A percentile compares a stretch with the other conserved stretches of the same genome.
Evolutionary conservation across 1,140 invertebrate genomes (phyloP).

Genomic region (Drepana arcuata): DNA sequence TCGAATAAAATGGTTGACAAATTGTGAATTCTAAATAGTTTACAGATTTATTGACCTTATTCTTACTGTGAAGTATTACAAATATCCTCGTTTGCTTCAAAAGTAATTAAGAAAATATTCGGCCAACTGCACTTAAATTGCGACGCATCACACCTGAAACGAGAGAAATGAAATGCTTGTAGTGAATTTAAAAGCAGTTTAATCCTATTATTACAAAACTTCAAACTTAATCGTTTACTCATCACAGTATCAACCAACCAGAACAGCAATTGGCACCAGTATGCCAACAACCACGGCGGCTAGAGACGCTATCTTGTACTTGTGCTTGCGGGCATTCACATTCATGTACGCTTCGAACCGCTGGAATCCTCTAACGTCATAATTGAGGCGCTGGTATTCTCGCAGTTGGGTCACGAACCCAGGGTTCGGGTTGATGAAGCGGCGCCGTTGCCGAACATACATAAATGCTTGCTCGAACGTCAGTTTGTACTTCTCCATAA

Average conservation of each 20-base stretch:
- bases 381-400: conserved; percentile 72
- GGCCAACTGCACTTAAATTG: conserved; percentile 1
- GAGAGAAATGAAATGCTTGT: conserved; percentile 1
- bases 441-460: conserved; percentile 87
- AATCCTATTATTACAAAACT: conserved; percentile 6
- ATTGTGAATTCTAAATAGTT: too few species aligned
- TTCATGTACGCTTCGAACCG: conserved; percentile 48
- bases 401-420: conserved; percentile 97
- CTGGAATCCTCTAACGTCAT: conserved; percentile 41
- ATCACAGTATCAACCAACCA: conserved; percentile 43
- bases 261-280: conserved; percentile 43
- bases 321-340: conserved; percentile 49
- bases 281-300: conserved; percentile 44
- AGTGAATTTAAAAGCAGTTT: neutral
- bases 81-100: too few species aligned
- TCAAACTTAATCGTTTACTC: too few species aligned
- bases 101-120: too few species aligned
- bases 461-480: conserved; percentile 93
- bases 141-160: conserved; percentile 2
- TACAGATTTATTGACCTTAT: too few species aligned
- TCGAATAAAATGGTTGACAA: too few species aligned
- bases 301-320: conserved; percentile 50
- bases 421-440: conserved; percentile 96
- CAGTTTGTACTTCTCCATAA: conserved; percentile 91
- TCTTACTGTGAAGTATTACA: too few species aligned